Evolutionary conservation across 2,888 invertebrate genomes (phyloP).

Genomic region (Pedicia rivosa): DNA sequence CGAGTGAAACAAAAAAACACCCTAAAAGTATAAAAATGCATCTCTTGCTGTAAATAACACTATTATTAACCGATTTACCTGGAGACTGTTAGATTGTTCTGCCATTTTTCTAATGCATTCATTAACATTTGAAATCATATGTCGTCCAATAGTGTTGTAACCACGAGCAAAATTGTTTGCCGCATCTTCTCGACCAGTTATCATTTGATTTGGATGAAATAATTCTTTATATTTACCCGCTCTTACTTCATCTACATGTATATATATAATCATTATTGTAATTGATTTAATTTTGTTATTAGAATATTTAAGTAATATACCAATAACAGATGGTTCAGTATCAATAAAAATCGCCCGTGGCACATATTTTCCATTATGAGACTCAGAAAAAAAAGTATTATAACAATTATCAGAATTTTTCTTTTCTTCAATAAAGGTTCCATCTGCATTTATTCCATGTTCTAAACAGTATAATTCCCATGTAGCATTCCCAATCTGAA

Average conservation of each 20-base stretch:
- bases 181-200: slow-evolving; percentile 77
- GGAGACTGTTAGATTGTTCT: slow-evolving; percentile 63
- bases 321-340: slow-evolving; percentile 77
- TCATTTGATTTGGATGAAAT: slow-evolving; percentile 69
- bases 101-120: slow-evolving; percentile 57
- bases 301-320: slow-evolving; percentile 31
- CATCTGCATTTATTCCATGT: slow-evolving; percentile 60
- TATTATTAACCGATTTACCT: too few species aligned
- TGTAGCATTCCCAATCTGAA: slow-evolving; percentile 63
- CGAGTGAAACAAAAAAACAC: slow-evolving; percentile 81
- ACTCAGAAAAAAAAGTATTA: slow-evolving; percentile 61
- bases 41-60: slow-evolving; percentile 19
- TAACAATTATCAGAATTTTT: slow-evolving; percentile 35
- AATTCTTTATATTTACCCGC: slow-evolving; percentile 53
- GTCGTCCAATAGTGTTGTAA: slow-evolving; percentile 72
- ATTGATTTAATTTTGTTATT: not conserved
- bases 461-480: slow-evolving; percentile 70
- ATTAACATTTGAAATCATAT: slow-evolving; percentile 56
- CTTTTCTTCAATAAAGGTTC: slow-evolving; percentile 38
- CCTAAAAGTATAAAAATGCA: slow-evolving; percentile 29
- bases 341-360: slow-evolving; percentile 77
- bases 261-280: slow-evolving; percentile 6
- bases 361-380: slow-evolving; percentile 69
- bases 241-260: slow-evolving; percentile 37
- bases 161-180: slow-evolving; percentile 79